Conservation (phyloP, 2,888 invertebrate species). For the Colletes collaris region DNA sequence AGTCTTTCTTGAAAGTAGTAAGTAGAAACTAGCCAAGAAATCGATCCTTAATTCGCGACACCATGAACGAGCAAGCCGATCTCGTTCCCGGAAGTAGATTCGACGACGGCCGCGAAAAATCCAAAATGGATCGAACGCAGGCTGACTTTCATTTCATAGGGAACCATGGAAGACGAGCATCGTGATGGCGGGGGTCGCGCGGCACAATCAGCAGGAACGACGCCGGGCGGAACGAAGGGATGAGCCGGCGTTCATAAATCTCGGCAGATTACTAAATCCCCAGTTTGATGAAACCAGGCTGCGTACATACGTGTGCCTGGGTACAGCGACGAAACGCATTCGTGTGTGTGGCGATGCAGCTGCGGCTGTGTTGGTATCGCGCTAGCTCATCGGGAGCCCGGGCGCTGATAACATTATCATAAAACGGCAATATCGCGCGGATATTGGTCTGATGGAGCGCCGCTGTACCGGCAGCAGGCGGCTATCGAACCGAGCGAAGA, state of each 20-base stretch:
- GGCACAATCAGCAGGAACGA: conserved; percentile 74
- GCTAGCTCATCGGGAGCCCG: conserved; percentile 82
- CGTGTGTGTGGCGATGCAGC: conserved; percentile 45
- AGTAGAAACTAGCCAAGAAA: background rate
- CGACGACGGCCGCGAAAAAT: conserved; percentile 62
- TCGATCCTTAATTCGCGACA: conserved; percentile 11
- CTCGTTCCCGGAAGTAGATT: conserved; percentile 44
- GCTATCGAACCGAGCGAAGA: conserved; percentile 69
- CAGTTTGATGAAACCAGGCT: conserved; percentile 81
- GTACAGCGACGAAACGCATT: conserved; percentile 46
- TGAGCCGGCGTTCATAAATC: conserved; percentile 82
- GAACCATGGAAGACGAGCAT: conserved; percentile 61
- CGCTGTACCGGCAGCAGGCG: conserved; percentile 53
- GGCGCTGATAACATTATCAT: conserved; percentile 84
- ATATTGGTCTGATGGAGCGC: conserved; percentile 72
- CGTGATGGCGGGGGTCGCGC: conserved; percentile 56
- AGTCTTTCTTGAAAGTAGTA: background rate
- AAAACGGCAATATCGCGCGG: conserved; percentile 83
- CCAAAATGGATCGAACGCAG: conserved; percentile 64
- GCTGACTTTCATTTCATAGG: conserved; percentile 69
- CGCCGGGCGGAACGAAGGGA: conserved; percentile 73
- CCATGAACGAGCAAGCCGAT: conserved; percentile 31
- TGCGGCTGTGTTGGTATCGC: conserved; percentile 75
- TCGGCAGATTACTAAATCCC: conserved; percentile 83
- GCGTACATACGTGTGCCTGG: conserved; percentile 67